phyloP scores from a whole-genome alignment of 2,113 vertebrate genomes.

The Mustela lutreola region DNA sequence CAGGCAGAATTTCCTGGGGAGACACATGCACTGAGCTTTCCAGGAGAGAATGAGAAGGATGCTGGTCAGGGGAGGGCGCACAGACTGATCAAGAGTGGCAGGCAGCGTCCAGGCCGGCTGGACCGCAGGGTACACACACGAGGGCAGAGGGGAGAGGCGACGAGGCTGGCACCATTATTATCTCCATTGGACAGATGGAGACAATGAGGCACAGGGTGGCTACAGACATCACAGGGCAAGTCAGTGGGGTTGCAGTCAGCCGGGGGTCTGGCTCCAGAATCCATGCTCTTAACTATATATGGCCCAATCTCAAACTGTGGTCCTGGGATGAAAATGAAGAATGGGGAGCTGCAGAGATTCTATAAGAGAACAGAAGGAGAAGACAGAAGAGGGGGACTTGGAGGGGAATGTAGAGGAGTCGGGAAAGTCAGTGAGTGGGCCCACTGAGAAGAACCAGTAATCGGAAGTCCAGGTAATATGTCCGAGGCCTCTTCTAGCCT shows the following conservation, averaged over 20 bases:
- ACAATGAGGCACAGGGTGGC: background rate
- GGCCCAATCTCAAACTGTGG: background rate
- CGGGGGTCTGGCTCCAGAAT: background rate
- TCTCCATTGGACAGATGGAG: background rate
- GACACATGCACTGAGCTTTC: background rate
- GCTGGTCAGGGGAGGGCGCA: fast-evolving
- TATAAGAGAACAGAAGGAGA: background rate
- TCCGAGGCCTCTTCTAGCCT: background rate
- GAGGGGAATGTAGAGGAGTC: background rate
- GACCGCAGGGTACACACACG: background rate
- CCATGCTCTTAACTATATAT: background rate
- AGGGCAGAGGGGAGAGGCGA: background rate
- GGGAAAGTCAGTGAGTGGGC: background rate
- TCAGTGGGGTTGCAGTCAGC: background rate
- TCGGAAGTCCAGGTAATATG: background rate
- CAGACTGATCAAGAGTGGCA: background rate
- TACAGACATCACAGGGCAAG: background rate
- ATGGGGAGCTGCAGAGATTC: background rate
- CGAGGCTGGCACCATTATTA: background rate
- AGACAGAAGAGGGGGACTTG: background rate
- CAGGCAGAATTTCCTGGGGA: background rate
- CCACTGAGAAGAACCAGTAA: background rate
- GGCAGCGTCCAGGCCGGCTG: background rate
- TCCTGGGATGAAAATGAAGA: background rate
- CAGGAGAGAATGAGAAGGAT: background rate